Evolutionary conservation across 2,888 invertebrate species (phyloP), one percentile per base, ranked within the genome.

Genomic region (Plagodis dolabraria): DNA sequence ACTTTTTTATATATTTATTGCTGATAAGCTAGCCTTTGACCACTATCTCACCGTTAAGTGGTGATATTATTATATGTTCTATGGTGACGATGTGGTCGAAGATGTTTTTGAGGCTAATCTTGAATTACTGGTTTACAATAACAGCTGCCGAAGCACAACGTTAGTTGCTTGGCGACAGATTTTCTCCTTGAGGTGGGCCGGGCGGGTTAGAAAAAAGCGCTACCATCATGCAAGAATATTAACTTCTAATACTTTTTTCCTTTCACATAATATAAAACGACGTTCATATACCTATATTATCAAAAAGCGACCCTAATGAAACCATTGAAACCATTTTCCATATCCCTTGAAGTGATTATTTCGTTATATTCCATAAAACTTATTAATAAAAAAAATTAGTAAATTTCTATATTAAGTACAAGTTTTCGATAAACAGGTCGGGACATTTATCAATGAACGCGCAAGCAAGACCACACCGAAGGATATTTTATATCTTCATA

Each of bases 401-500:
- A n/a, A n/a, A n/a, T 65, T 65, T 67, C 63, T 70, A 71, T 73
- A 74, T 75, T 69, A 22, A 22, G 22, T 22, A 70, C 65, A 63
- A 68, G 70, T 62, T 66, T 60, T 68, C 74, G 71, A 77, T 77
- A 74, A 66, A 76, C 59, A 65, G 66, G 68, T 60, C 63, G 58
- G 63, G 68, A 63, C 64, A 72, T 75, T 71, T 75, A 69, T 77
- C 71, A 75, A 73, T 73, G 68, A 68, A 68, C 63, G 66, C 59
- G 50, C 42, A 5, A 64, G 52, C 65, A 61, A 47, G 64, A 63
- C 64, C 65, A 62, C 60, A 65, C 57, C 60, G 53, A 63, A 68
- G 68, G 69, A 71, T 69, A 71, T 67, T 77, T 81, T 76, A 81
- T 72, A 79, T 82, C 77, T 79, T 76, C 77, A 80, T 82, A n/a